A percentile compares a stretch with the other conserved stretches of the same genome.
Evolutionary conservation across 1,140 invertebrate genomes (phyloP).

Genomic region (Lethocerus indicus): DNA sequence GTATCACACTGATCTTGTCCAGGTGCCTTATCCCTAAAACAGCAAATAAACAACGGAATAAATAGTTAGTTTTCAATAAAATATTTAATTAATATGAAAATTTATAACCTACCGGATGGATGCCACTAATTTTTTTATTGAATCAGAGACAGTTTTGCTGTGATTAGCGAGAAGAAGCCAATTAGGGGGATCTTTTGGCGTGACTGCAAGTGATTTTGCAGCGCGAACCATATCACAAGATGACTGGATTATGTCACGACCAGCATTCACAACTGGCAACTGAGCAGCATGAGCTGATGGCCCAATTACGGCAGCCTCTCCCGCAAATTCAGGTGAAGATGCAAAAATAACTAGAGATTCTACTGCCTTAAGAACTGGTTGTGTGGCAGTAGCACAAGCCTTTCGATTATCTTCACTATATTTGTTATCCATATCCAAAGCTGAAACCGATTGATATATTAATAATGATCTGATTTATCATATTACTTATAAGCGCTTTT

Average conservation of each 20-base stretch:
- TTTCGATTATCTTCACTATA: constrained; percentile 57
- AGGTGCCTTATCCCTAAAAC: constrained; percentile 72
- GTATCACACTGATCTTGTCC: constrained; percentile 86
- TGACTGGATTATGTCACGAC: constrained; percentile 45
- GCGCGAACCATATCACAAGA: constrained; percentile 68
- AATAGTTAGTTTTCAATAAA: neutral
- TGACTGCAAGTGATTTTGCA: constrained; percentile 74
- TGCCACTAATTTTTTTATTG: constrained; percentile 83
- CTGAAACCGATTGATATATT: constrained; percentile 23
- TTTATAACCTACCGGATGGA: constrained; percentile 50
- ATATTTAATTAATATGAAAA: neutral
- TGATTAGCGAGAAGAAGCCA: constrained; percentile 88
- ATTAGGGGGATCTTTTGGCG: constrained; percentile 77
- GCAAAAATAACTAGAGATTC: constrained; percentile 87
- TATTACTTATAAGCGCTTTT: neutral
- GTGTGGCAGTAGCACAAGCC: constrained; percentile 63
- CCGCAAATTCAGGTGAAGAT: constrained; percentile 80
- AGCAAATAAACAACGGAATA: constrained; percentile 7
- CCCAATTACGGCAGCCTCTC: constrained; percentile 81
- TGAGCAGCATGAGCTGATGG: constrained; percentile 55
- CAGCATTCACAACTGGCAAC: constrained; percentile 75
- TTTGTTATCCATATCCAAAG: constrained; percentile 49
- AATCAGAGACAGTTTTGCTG: constrained; percentile 89
- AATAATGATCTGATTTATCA: neutral
- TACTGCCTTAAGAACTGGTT: constrained; percentile 75